Conservation (phyloP, 2,113 vertebrate species). For the Notothenia rossii region DNA sequence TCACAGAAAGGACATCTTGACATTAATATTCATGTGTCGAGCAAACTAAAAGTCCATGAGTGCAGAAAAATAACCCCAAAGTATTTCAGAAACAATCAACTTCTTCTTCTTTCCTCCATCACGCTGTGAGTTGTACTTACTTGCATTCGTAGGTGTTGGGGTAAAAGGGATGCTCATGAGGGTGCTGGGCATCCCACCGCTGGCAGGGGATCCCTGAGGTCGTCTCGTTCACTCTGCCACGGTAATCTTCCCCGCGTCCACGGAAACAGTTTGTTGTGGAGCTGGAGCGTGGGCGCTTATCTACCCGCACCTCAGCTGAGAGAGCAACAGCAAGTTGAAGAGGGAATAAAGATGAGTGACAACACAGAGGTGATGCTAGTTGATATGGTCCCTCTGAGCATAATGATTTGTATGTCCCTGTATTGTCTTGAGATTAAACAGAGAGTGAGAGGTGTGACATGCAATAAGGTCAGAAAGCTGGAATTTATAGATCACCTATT, state of each 20-base stretch:
- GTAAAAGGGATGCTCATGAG: constrained; percentile 90
- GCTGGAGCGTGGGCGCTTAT: constrained; percentile 80
- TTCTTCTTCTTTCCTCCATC: background rate
- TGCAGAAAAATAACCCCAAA: background rate
- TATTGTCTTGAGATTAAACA: background rate
- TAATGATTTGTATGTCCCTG: background rate
- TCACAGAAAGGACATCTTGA: constrained; percentile 32
- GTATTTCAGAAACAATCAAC: background rate
- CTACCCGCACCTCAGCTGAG: constrained; percentile 76
- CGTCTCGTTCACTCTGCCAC: constrained; percentile 89
- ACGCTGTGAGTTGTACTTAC: constrained; percentile 74
- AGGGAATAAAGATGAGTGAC: background rate
- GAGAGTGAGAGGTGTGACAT: background rate
- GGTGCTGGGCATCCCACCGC: constrained; percentile 91
- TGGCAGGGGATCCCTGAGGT: constrained; percentile 92
- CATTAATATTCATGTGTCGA: constrained; percentile 55
- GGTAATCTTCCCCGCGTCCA: constrained; percentile 91
- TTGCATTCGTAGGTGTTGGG: constrained; percentile 96
- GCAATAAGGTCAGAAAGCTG: no score
- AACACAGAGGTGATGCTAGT: constrained; percentile 1
- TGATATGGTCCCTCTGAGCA: background rate
- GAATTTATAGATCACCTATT: no score
- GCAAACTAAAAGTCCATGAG: background rate
- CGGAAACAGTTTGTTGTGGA: constrained; percentile 89
- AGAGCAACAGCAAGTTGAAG: background rate